Base-by-base conservation (phyloP, 2,113 vertebrate species). In the Phyllopteryx taeniolatus region DNA sequence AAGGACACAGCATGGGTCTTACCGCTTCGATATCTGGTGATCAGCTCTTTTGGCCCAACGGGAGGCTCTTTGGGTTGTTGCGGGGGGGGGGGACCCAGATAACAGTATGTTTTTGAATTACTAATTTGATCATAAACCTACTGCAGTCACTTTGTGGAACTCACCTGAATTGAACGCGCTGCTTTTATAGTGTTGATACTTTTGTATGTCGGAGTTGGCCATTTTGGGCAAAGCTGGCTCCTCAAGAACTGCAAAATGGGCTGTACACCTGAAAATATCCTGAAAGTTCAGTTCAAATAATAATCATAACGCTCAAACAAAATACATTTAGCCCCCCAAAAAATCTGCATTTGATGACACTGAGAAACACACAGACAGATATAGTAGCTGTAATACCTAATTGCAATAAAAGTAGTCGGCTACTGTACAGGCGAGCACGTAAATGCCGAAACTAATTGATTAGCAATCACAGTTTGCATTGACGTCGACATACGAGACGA, bases 1-100 rank as follows among this genome's bases (percentile, higher is more conserved):
- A 96, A 90, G 42, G 95, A 93, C 1, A 97, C 89, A 0, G 96
- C 85, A 9, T 98, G 90, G 2, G 90, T 86, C 13, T 86, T 72
- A 10, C 94, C 94, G 47, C 77, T 67, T 73, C 51, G 88, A 51
- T 96, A 99, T 68, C 82, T 93, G 33, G 88, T 83, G 43, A 95
- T 92, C 59, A 95, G 86, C 13, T 77, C 81, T 42, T 92, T 80
- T 1, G 87, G 69, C 62, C 86, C 85, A 43, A 0, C 44, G 66
- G 4, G 39, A 61, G 10, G 0, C 70, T 43, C 89, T 88, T 35
- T 22, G 12, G n/a, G n/a, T n/a, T n/a, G n/a, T n/a, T n/a, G n/a
- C n/a, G 49, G 22, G 2, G 43, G n/a, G 63, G n/a, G n/a, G 13
- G n/a, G 5, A 31, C 47, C 11, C 49, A 33, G 57, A 33, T 15